Percentiles rank a stretch among this genome's conserved stretches.
phyloP scores from a whole-genome alignment of 2,888 invertebrate species.

The Invenusta paracnida region DNA sequence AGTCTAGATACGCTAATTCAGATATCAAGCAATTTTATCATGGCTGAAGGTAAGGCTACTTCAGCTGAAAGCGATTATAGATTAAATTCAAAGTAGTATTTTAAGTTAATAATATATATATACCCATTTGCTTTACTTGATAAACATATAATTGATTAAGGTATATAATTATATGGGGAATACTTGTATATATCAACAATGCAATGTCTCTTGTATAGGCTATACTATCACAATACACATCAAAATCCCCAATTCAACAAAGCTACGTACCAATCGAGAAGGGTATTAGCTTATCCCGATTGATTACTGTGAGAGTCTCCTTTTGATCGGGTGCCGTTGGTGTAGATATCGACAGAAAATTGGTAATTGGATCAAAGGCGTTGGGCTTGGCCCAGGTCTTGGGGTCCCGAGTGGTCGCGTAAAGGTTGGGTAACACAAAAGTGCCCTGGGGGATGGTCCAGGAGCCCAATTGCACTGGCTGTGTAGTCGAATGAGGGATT shows the following conservation, averaged over 20 bases:
- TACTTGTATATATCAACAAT: too few species aligned
- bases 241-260: background rate
- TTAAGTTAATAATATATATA: too few species aligned
- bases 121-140: too few species aligned
- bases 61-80: too few species aligned
- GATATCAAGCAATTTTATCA: too few species aligned
- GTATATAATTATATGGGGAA: too few species aligned
- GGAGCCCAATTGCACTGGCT: background rate
- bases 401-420: background rate
- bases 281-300: background rate
- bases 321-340: background rate
- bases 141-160: too few species aligned
- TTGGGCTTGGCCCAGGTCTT: background rate
- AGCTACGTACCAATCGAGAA: background rate
- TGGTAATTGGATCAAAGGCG: background rate
- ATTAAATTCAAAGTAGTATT: too few species aligned
- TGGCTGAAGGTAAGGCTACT: too few species aligned
- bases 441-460: background rate
- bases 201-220: too few species aligned
- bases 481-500: background rate
- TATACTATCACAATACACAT: too few species aligned
- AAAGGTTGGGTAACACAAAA: background rate
- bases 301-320: background rate
- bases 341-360: background rate
- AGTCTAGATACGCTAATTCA: too few species aligned